Base-by-base conservation (phyloP, 2,113 vertebrate species). In the Elachura formosa region DNA sequence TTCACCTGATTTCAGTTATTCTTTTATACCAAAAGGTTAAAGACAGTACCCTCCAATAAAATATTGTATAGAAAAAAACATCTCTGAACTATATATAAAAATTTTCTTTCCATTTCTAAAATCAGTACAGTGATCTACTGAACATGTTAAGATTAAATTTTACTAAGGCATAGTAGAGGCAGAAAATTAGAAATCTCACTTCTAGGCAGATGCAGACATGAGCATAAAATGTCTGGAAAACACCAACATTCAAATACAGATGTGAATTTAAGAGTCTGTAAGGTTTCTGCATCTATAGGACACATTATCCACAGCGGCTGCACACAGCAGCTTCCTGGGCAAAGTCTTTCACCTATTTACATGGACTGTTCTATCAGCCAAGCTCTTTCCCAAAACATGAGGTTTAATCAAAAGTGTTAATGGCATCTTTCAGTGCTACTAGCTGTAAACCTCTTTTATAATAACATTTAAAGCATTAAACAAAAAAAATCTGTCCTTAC, bases 401-500 rank as follows among this genome's bases (percentile, higher is more conserved):
- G 92, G 93, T 90, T 94, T 90, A 92, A 84, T 73, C 85, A 89
- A 87, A 97, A 93, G 87, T 45, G 77, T 89, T 72, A 94, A 89
- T 59, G 73, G 80, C 73, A 93, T 69, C 86, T 96, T 96, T 87
- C 91, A 92, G 59, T 51, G 69, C 73, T 82, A 52, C 82, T 58
- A 72, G 84, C 93, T 85, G 67, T 73, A 93, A 90, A 87, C 25
- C 51, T 81, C 92, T 55, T 81, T 88, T 41, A 87, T 49, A 90
- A 90, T 49, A 90, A 92, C 81, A 95, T 89, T 96, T 78, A 90
- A 96, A 96, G 41, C 86, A 64, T 81, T 61, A 88, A 94, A 90
- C 84, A 94, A 94, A 94, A 86, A 86, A 83, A 77, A 82, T 97
- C 95, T 94, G 64, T 97, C 95, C 98, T 98, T 98, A 98, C 98